Percentiles rank a stretch among this genome's conserved stretches.
Conservation (phyloP, 2,888 invertebrate genomes). For the Phania funesta region DNA sequence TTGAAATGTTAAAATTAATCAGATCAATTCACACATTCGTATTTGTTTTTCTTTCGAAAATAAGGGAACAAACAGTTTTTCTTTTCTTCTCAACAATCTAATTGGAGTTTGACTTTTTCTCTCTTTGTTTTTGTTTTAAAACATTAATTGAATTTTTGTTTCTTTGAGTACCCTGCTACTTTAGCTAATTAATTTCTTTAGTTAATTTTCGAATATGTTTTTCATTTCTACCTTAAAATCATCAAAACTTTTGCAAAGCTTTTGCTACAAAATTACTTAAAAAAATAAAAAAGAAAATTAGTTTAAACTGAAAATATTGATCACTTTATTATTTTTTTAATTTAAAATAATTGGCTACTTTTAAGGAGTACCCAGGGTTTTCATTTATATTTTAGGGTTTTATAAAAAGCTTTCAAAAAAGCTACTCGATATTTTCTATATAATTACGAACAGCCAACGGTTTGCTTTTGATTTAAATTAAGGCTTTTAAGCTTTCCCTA, state of each 20-base stretch:
- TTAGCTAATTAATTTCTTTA: conserved; percentile 15
- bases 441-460: too few species aligned
- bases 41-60: conserved; percentile 48
- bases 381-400: not conserved
- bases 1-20: conserved; percentile 16
- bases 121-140: not conserved
- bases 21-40: conserved; percentile 69
- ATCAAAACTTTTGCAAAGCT: conserved; percentile 63
- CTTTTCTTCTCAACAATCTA: conserved; percentile 27
- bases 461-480: too few species aligned
- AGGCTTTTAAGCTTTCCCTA: too few species aligned
- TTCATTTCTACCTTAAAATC: not conserved
- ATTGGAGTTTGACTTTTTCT: conserved; percentile 55
- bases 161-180: conserved; percentile 21
- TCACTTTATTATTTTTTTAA: not conserved
- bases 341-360: not conserved
- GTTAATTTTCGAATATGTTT: not conserved
- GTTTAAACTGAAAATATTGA: not conserved
- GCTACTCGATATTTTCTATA: not conserved
- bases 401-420: not conserved
- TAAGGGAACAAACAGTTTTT: conserved; percentile 12
- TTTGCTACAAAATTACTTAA: conserved; percentile 49
- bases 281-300: conserved; percentile 49
- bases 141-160: conserved; percentile 7
- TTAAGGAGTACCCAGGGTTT: not conserved